A percentile compares a stretch with the other conserved stretches of the same genome.
These are phyloP conservation scores for Meriones unguiculatus DNA, from an alignment of 2,113 vertebrate species.

Conservation along the genomic window DNA sequence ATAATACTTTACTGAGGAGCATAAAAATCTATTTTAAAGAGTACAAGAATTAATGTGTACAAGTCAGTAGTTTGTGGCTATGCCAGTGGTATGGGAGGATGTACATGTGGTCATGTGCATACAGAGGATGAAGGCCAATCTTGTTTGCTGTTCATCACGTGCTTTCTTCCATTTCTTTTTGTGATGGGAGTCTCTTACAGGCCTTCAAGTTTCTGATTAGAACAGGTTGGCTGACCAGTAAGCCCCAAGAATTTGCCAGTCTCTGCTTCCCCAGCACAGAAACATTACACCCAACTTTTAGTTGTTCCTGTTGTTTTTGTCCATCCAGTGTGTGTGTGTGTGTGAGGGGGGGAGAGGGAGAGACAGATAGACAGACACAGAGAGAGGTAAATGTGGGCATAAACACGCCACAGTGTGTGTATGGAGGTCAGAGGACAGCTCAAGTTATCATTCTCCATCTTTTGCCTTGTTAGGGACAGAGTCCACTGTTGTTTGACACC, in stretches of 20 bases:
- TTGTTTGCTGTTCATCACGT: neutral
- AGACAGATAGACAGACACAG: neutral
- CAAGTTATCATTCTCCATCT: neutral
- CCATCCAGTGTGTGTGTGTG: neutral
- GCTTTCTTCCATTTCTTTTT: neutral
- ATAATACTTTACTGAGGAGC: neutral
- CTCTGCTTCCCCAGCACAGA: neutral
- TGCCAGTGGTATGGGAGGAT: neutral
- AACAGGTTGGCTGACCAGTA: neutral
- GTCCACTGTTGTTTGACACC: neutral
- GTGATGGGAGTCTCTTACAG: neutral
- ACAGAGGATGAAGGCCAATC: neutral
- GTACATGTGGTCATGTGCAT: neutral
- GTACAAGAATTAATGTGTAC: neutral
- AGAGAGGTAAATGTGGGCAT: neutral
- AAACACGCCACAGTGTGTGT: neutral
- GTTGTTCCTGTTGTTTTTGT: neutral
- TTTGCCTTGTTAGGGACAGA: neutral
- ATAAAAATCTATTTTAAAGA: neutral
- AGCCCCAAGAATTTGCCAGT: neutral
- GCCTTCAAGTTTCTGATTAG: neutral
- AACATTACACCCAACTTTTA: neutral
- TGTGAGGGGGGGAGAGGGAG: neutral
- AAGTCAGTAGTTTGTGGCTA: neutral
- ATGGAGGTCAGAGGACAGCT: neutral